These are phyloP conservation scores for Florisuga fusca DNA, from an alignment of 2,797 vertebrate species.

Conservation along the genomic window DNA sequence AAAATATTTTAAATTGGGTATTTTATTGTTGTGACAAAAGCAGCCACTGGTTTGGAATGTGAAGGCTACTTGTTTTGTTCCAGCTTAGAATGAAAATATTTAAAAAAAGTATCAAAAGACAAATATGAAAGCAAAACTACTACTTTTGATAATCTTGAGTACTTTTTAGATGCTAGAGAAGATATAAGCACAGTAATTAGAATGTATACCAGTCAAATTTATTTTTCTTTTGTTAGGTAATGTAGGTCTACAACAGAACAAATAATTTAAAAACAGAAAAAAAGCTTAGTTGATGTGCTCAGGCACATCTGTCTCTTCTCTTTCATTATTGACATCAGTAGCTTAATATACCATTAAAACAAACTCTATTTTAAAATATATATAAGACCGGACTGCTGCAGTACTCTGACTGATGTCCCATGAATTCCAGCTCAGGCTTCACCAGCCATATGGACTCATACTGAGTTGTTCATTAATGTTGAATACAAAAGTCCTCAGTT, in stretches of 20 bases:
- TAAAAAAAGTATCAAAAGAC: neutral
- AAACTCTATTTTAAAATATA: slow-evolving; percentile 43
- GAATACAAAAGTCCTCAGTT: slow-evolving; percentile 12
- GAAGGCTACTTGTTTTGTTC: neutral
- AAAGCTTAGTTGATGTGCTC: slow-evolving; percentile 17
- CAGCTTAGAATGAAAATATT: neutral
- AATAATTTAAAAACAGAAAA: slow-evolving; percentile 56
- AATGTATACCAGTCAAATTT: neutral
- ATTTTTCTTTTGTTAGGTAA: slow-evolving; percentile 36
- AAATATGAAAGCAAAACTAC: neutral
- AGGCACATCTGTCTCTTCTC: slow-evolving; percentile 45
- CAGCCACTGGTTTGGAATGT: neutral
- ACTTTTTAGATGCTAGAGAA: neutral
- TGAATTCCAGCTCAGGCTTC: slow-evolving; percentile 2
- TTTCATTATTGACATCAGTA: slow-evolving; percentile 57
- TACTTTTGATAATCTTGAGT: slow-evolving; percentile 3
- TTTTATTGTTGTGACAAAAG: neutral
- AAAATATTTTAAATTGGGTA: neutral
- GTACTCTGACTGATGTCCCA: neutral
- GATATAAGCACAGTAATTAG: neutral
- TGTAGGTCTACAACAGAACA: slow-evolving; percentile 24
- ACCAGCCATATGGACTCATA: neutral
- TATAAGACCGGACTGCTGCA: slow-evolving; percentile 9
- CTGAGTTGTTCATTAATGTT: neutral
- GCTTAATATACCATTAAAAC: slow-evolving; percentile 38